Percentiles rank a stretch among this genome's conserved stretches.
phyloP scores from a whole-genome alignment of 2,113 vertebrate species.

The Orientallactaga bullata region DNA sequence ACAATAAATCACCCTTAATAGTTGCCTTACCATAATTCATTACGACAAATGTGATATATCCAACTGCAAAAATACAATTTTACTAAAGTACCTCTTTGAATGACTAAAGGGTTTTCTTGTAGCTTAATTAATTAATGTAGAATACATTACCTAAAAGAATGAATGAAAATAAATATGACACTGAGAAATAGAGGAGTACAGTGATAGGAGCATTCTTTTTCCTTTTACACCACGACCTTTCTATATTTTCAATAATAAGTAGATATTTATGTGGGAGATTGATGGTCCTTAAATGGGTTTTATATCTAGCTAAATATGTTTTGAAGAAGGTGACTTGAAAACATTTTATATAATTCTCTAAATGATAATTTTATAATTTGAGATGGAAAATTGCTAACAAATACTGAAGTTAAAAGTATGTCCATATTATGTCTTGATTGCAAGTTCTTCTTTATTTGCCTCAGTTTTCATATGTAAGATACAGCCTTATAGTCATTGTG shows the following conservation, averaged over 20 bases:
- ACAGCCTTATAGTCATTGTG: neutral
- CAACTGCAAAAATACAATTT: constrained; percentile 68
- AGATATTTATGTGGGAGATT: constrained; percentile 45
- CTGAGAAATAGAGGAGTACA: constrained; percentile 54
- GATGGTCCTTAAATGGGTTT: constrained; percentile 42
- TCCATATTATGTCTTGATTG: neutral
- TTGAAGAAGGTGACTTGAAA: neutral
- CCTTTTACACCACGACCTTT: constrained; percentile 43
- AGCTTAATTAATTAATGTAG: constrained; percentile 81
- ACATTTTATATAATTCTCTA: neutral
- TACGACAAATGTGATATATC: constrained; percentile 71
- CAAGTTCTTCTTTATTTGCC: constrained; percentile 10
- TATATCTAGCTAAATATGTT: constrained; percentile 15
- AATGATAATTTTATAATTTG: neutral
- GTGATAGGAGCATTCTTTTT: constrained; percentile 33
- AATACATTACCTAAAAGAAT: constrained; percentile 67
- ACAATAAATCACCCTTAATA: constrained; percentile 74
- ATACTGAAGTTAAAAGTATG: neutral
- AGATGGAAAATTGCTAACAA: neutral
- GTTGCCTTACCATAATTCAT: constrained; percentile 68
- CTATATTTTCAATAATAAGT: constrained; percentile 44
- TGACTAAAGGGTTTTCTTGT: constrained; percentile 76
- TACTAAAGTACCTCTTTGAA: constrained; percentile 71
- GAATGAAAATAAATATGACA: constrained; percentile 78
- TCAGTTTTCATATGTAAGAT: neutral